Evolutionary conservation across 2,888 invertebrate species (phyloP), one percentile per base, ranked within the genome.

Genomic region (Amaurobius ferox): DNA sequence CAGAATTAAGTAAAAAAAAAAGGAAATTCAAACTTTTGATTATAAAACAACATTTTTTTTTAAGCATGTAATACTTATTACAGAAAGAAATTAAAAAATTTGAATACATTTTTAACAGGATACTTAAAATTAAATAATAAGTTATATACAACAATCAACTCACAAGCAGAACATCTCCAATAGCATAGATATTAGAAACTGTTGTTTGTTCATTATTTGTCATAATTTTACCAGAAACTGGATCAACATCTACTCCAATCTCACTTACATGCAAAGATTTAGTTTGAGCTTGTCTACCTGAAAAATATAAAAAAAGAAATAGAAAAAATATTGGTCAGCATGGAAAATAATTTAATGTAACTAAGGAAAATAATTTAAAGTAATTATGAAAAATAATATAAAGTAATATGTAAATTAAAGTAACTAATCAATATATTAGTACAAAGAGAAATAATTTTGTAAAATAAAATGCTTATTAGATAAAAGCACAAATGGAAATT

Each of bases 131-230:
- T 48, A 6, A 48, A 19, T 6, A n/a, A 48, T 48, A n/a, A n/a
- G 11, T 13, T 0, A 48, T 48, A 13, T 19, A 44, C 44, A 19
- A 48, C 48, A 48, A 19, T 48, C 13, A 11, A 66, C 73, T 67
- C 67, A 87, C 87, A 30, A 94, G 91, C 79, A 91, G 90, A 19
- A 93, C 92, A 93, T 99, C 99, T 74, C 99, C 99, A 89, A 99
- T 96, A 26, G 98, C 98, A 92, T 94, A 98, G 88, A 99, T 95
- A 91, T 97, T 94, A 0, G 95, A 93, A 77, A 97, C 94, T 91
- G 95, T 96, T 1, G 97, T 96, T 90, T 96, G 95, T 91, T 99
- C 99, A 79, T 94, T 93, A 0, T 93, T 92, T 39, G 94, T 92
- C 1, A 91, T 89, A 68, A 97, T 94, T 92, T 97, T 97, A 79